Base-by-base conservation (phyloP, 2,888 invertebrate genomes). In the Pinctada fucata region DNA sequence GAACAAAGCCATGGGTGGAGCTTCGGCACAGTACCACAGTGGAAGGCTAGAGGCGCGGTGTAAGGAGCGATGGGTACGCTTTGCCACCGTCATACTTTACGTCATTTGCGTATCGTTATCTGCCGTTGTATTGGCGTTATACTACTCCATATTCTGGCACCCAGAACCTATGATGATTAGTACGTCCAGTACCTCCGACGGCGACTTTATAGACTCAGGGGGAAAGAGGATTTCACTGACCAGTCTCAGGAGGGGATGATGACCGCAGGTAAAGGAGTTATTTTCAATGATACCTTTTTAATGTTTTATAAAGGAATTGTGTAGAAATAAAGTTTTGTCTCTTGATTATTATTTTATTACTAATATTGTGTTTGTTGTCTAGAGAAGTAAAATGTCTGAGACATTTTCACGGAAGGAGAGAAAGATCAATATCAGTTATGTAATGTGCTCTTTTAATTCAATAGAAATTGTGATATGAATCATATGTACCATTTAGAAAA, bases 111-210 rank as follows among this genome's bases (percentile, higher is more conserved):
- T 98, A 88, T 97, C 97, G 68, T 94, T 97, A 90, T 97, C 97
- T 45, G 97, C 97, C 75, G 97, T 97, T 89, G 96, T 97, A 94
- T 94, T 98, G 84, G 97, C 97, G n/a, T 94, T 97, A 72, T 98
- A 98, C 94, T 98, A 98, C 94, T 96, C 97, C 88, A 96, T 97
- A 93, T 95, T 97, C 92, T 98, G 97, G 97, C 96, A 97, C 93
- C 97, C 97, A 47, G 95, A 95, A 78, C 84, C 89, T 1, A 85
- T 81, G 67, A 79, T 79, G n/a, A 74, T 58, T 58, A 58, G 8
- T 6, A 10, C 58, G 6, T 10, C 6, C 58, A 13, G 8, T 10
- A 58, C 6, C 58, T 10, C 13, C 8, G 58, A 6, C 13, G 58
- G 58, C 13, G 13, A 58, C 58, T 58, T 58, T 58, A 13, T 58